phyloP scores from a whole-genome alignment of 2,113 vertebrate genomes.

The Phalacrocorax brasilianus region DNA sequence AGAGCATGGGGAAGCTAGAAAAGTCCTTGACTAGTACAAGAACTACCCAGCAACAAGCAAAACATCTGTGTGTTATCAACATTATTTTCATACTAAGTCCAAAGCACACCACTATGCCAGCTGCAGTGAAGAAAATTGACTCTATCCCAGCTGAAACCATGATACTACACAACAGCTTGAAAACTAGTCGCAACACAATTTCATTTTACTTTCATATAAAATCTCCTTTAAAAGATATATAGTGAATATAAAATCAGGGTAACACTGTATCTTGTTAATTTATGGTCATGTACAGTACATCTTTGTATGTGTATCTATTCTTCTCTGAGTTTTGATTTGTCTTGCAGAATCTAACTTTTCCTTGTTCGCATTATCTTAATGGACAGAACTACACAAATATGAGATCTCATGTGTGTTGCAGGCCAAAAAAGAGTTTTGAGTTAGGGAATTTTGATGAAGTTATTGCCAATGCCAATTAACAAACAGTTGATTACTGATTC shows the following conservation, averaged over 20 bases:
- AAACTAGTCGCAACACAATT: background rate
- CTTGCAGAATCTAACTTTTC: background rate
- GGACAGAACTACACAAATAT: background rate
- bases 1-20: too few species aligned
- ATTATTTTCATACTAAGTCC: too few species aligned
- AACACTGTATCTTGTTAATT: background rate
- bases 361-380: background rate
- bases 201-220: background rate
- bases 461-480: background rate
- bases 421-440: background rate
- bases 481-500: background rate
- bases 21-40: too few species aligned
- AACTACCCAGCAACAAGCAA: too few species aligned
- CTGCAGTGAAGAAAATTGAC: too few species aligned
- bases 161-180: background rate
- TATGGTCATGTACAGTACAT: background rate
- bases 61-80: too few species aligned
- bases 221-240: background rate
- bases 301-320: background rate
- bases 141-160: too few species aligned
- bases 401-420: background rate
- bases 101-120: too few species aligned
- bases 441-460: background rate
- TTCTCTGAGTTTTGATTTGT: background rate
- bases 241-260: background rate